Evolutionary conservation across 2,113 vertebrate species (phyloP).

Genomic region (Neofelis nebulosa): DNA sequence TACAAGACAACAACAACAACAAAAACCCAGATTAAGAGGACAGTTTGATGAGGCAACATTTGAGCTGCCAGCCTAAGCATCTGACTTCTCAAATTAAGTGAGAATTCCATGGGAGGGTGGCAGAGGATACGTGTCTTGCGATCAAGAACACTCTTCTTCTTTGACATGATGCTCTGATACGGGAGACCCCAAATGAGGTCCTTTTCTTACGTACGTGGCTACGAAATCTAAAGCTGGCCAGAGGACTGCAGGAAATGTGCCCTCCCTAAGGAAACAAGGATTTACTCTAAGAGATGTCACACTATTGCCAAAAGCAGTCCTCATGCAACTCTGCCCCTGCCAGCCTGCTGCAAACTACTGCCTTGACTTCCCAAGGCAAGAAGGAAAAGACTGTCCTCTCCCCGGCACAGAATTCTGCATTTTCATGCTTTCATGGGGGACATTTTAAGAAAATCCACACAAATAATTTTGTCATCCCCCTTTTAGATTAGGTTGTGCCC

Average conservation of each 20-base stretch:
- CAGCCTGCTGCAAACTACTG: neutral
- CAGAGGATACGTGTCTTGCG: neutral
- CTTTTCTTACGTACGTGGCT: neutral
- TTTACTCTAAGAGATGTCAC: neutral
- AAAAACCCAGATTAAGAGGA: neutral
- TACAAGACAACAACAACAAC: neutral
- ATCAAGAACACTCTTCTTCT: neutral
- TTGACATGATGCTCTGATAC: neutral
- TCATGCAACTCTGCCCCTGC: neutral
- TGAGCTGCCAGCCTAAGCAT: neutral
- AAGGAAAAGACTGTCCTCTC: neutral
- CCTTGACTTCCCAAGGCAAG: neutral
- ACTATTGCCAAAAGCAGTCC: neutral
- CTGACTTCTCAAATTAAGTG: neutral
- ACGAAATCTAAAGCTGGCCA: neutral
- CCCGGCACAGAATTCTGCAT: neutral
- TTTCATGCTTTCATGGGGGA: neutral
- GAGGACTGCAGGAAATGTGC: neutral
- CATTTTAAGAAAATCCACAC: neutral
- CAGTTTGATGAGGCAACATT: neutral
- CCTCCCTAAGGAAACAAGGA: neutral
- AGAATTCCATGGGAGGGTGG: neutral
- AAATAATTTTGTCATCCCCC: neutral
- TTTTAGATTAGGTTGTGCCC: neutral
- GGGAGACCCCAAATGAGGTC: neutral